These are phyloP conservation scores for Pyrocoelia pectoralis DNA, from an alignment of 2,888 invertebrate genomes.

Conservation along the genomic window DNA sequence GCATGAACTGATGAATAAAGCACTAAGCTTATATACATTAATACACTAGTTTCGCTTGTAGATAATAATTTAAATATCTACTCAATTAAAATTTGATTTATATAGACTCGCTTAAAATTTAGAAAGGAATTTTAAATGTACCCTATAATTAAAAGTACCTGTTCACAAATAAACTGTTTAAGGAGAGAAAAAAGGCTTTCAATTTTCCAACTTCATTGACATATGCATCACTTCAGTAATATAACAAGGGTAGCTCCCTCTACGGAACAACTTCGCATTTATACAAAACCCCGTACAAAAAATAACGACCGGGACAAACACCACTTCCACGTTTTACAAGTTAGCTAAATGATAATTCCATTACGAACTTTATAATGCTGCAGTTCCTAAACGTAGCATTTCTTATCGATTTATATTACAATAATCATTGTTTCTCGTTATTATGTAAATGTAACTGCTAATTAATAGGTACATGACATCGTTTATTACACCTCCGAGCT, in stretches of 20 bases:
- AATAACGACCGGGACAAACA: conserved; percentile 54
- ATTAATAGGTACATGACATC: no score
- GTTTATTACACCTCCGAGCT: no score
- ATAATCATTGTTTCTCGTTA: no score
- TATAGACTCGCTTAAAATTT: no score
- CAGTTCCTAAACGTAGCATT: conserved; percentile 20
- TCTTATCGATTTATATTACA: not conserved
- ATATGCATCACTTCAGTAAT: conserved; percentile 47
- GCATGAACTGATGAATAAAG: conserved; percentile 22
- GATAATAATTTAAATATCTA: not conserved
- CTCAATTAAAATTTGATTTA: not conserved
- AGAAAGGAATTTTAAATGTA: not conserved
- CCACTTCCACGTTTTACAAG: conserved; percentile 53
- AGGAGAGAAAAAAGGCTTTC: not conserved
- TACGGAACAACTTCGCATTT: conserved; percentile 45
- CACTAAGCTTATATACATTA: conserved; percentile 17
- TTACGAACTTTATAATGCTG: conserved; percentile 42
- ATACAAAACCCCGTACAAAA: conserved; percentile 49
- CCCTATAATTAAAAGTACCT: no score
- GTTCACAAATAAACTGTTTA: not conserved
- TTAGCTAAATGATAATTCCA: conserved; percentile 55
- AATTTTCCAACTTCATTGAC: conserved; percentile 33
- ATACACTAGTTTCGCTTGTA: conserved; percentile 12
- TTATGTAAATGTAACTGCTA: no score
- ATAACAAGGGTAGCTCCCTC: conserved; percentile 54